phyloP scores from a whole-genome alignment of 2,113 vertebrate species.

The Clinocottus analis region DNA sequence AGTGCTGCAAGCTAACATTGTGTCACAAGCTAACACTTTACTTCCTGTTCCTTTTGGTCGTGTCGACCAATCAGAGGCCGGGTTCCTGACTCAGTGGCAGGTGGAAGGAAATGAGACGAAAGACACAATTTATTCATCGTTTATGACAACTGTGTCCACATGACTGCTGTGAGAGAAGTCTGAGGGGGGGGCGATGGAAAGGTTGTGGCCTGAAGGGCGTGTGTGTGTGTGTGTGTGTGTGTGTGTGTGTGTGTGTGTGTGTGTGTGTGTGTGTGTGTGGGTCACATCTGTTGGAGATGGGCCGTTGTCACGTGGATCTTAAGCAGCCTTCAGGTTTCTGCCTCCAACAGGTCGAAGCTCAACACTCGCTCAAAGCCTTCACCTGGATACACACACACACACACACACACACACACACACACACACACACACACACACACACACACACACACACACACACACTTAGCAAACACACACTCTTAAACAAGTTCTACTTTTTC shows the following conservation, averaged over 20 bases:
- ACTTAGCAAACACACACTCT: neutral
- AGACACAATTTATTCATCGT: too few relatives aligned
- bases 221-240: constrained; percentile 9
- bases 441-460: constrained; percentile 2
- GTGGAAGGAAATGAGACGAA: too few relatives aligned
- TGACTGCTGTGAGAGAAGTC: too few relatives aligned
- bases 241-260: constrained; percentile 22
- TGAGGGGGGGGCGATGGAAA: too few relatives aligned
- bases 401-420: constrained; percentile 9
- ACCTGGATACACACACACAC: constrained; percentile 64
- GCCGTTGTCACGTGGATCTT: constrained; percentile 64
- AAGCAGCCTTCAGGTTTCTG: constrained; percentile 71
- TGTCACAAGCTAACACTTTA: too few relatives aligned
- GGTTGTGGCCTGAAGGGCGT: too few relatives aligned
- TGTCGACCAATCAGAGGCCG: too few relatives aligned
- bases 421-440: neutral
- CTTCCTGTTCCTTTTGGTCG: too few relatives aligned
- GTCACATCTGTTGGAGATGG: constrained; percentile 76
- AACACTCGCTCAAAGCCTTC: constrained; percentile 70
- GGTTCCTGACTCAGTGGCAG: too few relatives aligned
- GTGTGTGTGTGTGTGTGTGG: neutral
- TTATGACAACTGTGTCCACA: too few relatives aligned
- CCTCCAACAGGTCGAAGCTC: constrained; percentile 66
- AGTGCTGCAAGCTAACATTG: too few relatives aligned
- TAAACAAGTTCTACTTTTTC: constrained; percentile 4